Evolutionary conservation across 2,888 invertebrate species (phyloP).

Genomic region (Ochropleura leucogaster): DNA sequence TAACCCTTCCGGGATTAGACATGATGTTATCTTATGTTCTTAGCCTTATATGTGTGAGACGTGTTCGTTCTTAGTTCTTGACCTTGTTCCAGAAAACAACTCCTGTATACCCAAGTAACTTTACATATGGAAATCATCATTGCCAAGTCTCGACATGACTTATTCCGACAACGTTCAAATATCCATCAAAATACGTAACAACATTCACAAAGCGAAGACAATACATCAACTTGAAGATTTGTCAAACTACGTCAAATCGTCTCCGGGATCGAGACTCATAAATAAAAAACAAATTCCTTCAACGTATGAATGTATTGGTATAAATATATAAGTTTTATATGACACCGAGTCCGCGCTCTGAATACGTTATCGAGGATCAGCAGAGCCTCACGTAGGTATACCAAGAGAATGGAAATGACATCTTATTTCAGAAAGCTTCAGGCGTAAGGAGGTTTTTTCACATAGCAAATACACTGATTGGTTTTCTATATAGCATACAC

Average conservation of each 20-base stretch:
- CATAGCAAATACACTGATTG: conserved; percentile 63
- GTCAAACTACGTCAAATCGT: conserved; percentile 52
- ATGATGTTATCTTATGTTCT: background rate
- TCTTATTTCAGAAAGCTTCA: conserved; percentile 53
- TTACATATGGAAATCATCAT: background rate
- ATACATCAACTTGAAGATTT: conserved; percentile 54
- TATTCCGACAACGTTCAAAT: conserved; percentile 29
- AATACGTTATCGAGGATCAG: conserved; percentile 61
- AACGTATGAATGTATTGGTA: conserved; percentile 57
- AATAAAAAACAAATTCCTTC: conserved; percentile 59
- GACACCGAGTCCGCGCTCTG: conserved; percentile 47
- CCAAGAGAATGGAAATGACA: conserved; percentile 58
- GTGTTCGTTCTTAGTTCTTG: background rate
- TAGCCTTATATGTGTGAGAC: background rate
- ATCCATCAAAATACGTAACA: conserved; percentile 22
- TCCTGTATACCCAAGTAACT: background rate
- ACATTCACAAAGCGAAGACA: conserved; percentile 39
- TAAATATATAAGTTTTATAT: conserved; percentile 61
- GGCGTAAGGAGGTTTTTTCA: conserved; percentile 42
- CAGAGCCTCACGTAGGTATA: conserved; percentile 50
- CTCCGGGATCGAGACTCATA: conserved; percentile 45
- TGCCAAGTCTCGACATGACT: background rate
- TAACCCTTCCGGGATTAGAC: background rate
- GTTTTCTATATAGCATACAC: conserved; percentile 46
- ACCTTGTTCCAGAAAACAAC: background rate